A percentile compares a stretch with the other conserved stretches of the same genome.
Conservation (phyloP, 2,797 vertebrate species). For the Enteromius trimaculatus region DNA sequence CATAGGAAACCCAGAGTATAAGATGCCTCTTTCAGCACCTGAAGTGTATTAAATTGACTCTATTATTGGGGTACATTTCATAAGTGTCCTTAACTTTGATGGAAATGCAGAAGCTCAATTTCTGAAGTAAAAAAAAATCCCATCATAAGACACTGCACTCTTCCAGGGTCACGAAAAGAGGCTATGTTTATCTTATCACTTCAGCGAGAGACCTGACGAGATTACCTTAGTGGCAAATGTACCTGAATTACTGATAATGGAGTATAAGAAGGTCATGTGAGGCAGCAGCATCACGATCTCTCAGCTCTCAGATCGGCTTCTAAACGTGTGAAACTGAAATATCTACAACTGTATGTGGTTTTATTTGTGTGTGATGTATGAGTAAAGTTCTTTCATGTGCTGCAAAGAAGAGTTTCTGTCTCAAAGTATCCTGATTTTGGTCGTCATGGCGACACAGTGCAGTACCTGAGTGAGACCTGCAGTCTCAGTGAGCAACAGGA, state of each 20-base stretch:
- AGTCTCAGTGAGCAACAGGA: conserved; percentile 45
- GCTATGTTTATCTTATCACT: not conserved
- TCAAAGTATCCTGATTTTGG: conserved; percentile 39
- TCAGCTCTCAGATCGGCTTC: not conserved
- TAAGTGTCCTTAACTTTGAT: conserved; percentile 26
- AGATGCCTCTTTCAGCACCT: not conserved
- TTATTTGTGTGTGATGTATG: not conserved
- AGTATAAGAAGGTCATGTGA: conserved; percentile 19
- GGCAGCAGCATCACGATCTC: not conserved
- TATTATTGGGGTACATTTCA: not conserved
- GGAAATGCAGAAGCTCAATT: not conserved
- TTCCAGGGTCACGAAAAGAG: conserved; percentile 12
- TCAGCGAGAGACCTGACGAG: not conserved
- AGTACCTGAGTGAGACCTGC: conserved; percentile 21
- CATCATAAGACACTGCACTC: not conserved
- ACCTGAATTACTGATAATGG: conserved; percentile 22
- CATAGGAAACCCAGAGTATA: not conserved
- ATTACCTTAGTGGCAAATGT: conserved; percentile 26
- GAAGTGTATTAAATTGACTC: not conserved
- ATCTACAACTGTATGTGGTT: not conserved
- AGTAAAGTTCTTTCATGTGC: conserved; percentile 50
- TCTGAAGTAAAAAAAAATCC: not conserved
- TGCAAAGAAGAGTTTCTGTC: conserved; percentile 43
- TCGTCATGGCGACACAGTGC: conserved; percentile 55
- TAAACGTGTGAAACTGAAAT: not conserved